phyloP scores from a whole-genome alignment of 2,888 invertebrate genomes.

The Tricholauxania praeusta region DNA sequence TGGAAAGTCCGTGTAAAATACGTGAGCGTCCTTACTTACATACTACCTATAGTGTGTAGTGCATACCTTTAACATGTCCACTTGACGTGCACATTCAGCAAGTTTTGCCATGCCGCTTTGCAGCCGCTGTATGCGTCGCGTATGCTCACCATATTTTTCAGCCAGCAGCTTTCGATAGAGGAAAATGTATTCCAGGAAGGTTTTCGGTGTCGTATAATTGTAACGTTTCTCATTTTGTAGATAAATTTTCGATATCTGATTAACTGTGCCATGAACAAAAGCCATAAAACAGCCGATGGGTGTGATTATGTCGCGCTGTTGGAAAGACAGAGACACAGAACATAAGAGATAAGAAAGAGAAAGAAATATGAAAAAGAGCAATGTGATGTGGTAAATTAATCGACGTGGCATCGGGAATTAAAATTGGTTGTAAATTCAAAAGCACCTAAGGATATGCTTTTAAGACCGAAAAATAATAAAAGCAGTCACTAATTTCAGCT shows the following conservation, averaged over 20 bases:
- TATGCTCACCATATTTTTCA: conserved; percentile 77
- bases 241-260: conserved; percentile 86
- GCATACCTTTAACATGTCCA: conserved; percentile 83
- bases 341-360: conserved; percentile 11
- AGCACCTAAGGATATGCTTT: background rate
- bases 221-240: conserved; percentile 88
- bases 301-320: conserved; percentile 72
- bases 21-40: too few relatives aligned
- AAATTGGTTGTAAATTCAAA: background rate
- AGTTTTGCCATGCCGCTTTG: conserved; percentile 92
- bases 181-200: conserved; percentile 95
- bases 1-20: too few relatives aligned
- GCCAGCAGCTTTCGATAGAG: conserved; percentile 82
- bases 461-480: too few relatives aligned
- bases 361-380: conserved; percentile 21
- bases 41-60: background rate
- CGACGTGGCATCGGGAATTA: too few relatives aligned
- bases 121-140: conserved; percentile 82
- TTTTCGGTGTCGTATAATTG: conserved; percentile 98
- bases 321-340: conserved; percentile 39
- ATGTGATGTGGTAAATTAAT: conserved; percentile 33
- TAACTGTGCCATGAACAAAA: conserved; percentile 89
- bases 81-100: conserved; percentile 87
- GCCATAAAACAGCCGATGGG: conserved; percentile 93
- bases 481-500: too few relatives aligned